Percentiles rank a stretch among this genome's conserved stretches.
Evolutionary conservation across 2,113 vertebrate species (phyloP).

Genomic region (Cyanoliseus patagonus): DNA sequence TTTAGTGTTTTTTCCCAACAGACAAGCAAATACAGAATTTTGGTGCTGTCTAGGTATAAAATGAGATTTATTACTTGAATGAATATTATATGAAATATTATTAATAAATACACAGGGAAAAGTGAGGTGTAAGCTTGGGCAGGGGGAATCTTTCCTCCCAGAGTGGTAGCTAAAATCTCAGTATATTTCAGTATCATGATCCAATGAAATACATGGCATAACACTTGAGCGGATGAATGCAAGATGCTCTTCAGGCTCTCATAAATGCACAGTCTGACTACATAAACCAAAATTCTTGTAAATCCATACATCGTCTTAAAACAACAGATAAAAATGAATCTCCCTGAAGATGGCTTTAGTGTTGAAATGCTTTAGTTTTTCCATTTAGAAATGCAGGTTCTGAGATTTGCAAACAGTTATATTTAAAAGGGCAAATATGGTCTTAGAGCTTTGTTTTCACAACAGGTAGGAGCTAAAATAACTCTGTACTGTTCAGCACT

Average conservation of each 20-base stretch:
- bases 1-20: not conserved
- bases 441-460: not conserved
- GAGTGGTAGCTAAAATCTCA: not conserved
- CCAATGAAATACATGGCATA: not conserved
- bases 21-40: not conserved
- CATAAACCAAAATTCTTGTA: not conserved
- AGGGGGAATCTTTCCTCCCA: not conserved
- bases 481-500: not conserved
- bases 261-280: conserved; percentile 4
- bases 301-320: not conserved
- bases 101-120: not conserved
- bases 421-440: not conserved
- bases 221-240: not conserved
- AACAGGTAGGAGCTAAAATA: not conserved
- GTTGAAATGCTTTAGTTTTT: not conserved
- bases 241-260: not conserved
- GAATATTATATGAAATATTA: not conserved
- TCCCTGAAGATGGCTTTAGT: not conserved
- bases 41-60: not conserved
- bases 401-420: not conserved
- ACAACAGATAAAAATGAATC: not conserved
- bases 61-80: not conserved
- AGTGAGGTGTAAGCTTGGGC: not conserved
- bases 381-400: not conserved
- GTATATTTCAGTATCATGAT: not conserved